Conservation (phyloP, 2,797 vertebrate species). For the Eutrigla gurnardus region DNA sequence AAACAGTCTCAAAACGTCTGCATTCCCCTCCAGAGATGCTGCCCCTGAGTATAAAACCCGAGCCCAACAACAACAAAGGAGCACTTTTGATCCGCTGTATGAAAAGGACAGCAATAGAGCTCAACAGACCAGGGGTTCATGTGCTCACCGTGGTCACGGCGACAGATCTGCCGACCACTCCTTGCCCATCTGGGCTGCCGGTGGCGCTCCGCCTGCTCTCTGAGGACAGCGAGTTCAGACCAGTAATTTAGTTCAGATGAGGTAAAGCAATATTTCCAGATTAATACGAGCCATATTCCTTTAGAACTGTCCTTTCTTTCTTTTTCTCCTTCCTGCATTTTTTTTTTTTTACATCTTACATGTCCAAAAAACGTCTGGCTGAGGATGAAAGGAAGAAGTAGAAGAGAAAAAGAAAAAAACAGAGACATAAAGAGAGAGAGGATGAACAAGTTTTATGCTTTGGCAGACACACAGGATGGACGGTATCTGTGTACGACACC, state of each 20-base stretch:
- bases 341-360: conserved; percentile 79
- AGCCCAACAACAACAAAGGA: conserved; percentile 75
- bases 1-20: conserved; percentile 44
- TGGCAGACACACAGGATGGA: conserved; percentile 30
- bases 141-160: conserved; percentile 71
- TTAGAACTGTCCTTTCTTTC: conserved; percentile 80
- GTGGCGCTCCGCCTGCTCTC: conserved; percentile 78
- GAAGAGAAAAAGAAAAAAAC: conserved; percentile 54
- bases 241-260: conserved; percentile 88
- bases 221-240: conserved; percentile 84
- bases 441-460: conserved; percentile 67
- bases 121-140: conserved; percentile 64
- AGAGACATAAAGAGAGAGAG: conserved; percentile 48
- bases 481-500: conserved; percentile 34
- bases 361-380: conserved; percentile 83
- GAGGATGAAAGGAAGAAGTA: conserved; percentile 77
- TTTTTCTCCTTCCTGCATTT: conserved; percentile 74
- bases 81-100: conserved; percentile 73
- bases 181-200: conserved; percentile 82
- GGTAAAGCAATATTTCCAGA: conserved; percentile 86
- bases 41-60: conserved; percentile 61
- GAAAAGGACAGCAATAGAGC: conserved; percentile 65
- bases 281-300: conserved; percentile 87
- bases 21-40: conserved; percentile 58
- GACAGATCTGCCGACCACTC: conserved; percentile 79